A percentile compares a stretch with the other conserved stretches of the same genome.
Conservation (phyloP, 1,140 invertebrate genomes). For the Neodiprion lecontei region DNA sequence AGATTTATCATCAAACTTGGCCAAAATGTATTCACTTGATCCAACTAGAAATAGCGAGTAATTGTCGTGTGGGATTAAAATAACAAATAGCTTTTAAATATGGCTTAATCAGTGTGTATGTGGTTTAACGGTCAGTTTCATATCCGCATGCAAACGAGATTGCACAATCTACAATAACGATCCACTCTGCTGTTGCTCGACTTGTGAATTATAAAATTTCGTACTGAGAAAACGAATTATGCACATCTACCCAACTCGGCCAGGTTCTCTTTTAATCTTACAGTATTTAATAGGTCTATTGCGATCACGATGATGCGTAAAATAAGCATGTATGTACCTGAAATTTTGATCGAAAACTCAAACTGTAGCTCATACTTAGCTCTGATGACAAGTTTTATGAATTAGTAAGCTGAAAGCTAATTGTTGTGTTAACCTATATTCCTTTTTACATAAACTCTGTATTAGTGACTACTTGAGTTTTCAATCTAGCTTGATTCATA, state of each 20-base stretch:
- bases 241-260: not conserved
- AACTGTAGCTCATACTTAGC: too few relatives aligned
- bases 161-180: not conserved
- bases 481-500: too few relatives aligned
- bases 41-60: not conserved
- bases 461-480: too few relatives aligned
- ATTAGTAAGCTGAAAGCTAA: too few relatives aligned
- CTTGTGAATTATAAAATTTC: not conserved
- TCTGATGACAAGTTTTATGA: too few relatives aligned
- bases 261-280: not conserved
- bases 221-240: not conserved
- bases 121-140: not conserved
- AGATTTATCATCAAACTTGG: not conserved
- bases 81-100: slow-evolving; percentile 3
- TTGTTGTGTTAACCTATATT: too few relatives aligned
- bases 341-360: too few relatives aligned
- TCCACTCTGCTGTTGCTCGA: not conserved
- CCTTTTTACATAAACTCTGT: too few relatives aligned
- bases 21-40: not conserved
- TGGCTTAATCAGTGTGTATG: not conserved
- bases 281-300: not conserved
- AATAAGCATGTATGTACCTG: too few relatives aligned
- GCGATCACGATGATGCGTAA: too few relatives aligned
- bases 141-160: not conserved
- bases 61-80: not conserved